Base-by-base conservation (phyloP, 2,888 invertebrate species). In the Nymphalis polychloros region DNA sequence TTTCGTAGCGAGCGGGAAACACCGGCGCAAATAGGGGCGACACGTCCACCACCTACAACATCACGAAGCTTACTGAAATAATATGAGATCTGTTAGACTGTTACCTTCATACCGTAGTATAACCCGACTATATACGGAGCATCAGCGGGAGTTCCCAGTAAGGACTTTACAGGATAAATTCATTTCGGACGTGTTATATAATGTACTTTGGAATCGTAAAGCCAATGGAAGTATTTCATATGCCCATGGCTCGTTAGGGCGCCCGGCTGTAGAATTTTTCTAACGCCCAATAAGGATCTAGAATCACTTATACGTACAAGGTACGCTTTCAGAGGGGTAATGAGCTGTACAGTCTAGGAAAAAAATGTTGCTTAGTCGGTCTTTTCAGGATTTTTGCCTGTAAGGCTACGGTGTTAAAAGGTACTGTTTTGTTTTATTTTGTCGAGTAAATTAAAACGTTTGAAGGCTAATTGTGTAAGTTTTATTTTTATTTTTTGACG, bases 71-170 rank as follows among this genome's bases (percentile, higher is more conserved):
- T 84, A 89, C 90, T 89, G 87, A 81, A 79, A 77, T 80, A 81
- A 81, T 80, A 80, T 77, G 79, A 77, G 77, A 78, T 19, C 19
- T 13, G 41, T 13, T 41, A 41, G 3, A 41, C 57, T 76, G 73
- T 79, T 79, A 69, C 74, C 74, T 75, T 63, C 72, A 78, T 88
- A 83, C 89, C 88, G 90, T 89, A 90, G 89, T 90, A 90, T 90
- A 84, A 89, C 75, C 70, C 80, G 72, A 64, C 73, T 67, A 46
- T 75, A 68, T 79, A 73, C 53, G 70, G 71, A 55, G 66, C 48
- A 46, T 48, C 67, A 53, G 59, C 55, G n/a, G 60, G 53, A 60
- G 57, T 66, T 69, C 59, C 59, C 57, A 59, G 60, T 53, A 66
- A 63, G 53, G 70, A 65, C 57, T 48, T 53, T 57, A 53, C 41